Conservation (phyloP, 2,888 invertebrate genomes). For the Endotricha flammealis region DNA sequence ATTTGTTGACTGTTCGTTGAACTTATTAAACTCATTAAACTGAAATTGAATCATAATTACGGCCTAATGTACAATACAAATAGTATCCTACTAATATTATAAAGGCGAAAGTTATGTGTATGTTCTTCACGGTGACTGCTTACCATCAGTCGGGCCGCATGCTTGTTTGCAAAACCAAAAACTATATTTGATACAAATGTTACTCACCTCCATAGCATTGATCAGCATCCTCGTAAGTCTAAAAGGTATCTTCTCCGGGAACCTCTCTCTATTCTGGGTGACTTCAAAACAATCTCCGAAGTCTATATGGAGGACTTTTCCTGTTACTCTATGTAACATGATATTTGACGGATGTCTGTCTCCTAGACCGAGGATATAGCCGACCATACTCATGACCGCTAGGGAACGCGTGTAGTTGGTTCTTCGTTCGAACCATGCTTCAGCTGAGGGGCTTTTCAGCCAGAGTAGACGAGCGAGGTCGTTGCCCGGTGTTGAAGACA, state of each 20-base stretch:
- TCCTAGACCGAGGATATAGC: conserved; percentile 97
- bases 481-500: conserved; percentile 96
- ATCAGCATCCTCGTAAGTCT: conserved; percentile 97
- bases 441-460: conserved; percentile 97
- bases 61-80: too few species aligned
- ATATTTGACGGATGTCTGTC: conserved; percentile 99
- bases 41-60: too few species aligned
- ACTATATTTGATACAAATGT: too few species aligned
- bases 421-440: conserved; percentile 99
- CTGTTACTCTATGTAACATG: conserved; percentile 97
- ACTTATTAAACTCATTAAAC: too few species aligned
- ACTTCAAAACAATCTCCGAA: conserved; percentile 99
- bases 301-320: conserved; percentile 98
- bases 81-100: too few species aligned
- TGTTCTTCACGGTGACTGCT: too few species aligned
- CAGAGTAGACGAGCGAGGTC: conserved; percentile 95
- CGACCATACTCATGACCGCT: conserved; percentile 99
- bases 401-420: conserved; percentile 98
- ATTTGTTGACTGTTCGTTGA: too few species aligned
- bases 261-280: conserved; percentile 98
- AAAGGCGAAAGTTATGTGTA: too few species aligned
- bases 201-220: conserved; percentile 94
- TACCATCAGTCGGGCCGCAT: too few species aligned
- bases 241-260: conserved; percentile 99
- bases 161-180: too few species aligned